Percentiles rank a stretch among this genome's conserved stretches.
These are phyloP conservation scores for Osmerus mordax DNA, from an alignment of 2,113 vertebrate genomes.

Conservation along the genomic window DNA sequence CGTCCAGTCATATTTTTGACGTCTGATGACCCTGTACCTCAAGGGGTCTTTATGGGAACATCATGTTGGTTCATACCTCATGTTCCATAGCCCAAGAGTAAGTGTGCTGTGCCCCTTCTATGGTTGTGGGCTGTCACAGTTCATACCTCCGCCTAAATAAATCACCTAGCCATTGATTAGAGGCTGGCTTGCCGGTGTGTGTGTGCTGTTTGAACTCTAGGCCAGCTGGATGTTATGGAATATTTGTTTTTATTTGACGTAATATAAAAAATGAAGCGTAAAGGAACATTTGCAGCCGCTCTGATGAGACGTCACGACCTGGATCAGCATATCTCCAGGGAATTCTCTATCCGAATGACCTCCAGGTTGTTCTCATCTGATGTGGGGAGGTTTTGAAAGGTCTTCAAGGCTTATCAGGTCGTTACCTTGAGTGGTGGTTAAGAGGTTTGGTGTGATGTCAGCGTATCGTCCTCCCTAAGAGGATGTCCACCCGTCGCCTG, in stretches of 20 bases:
- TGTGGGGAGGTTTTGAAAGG: conserved; percentile 20
- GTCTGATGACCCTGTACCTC: conserved; percentile 62
- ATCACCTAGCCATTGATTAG: conserved; percentile 44
- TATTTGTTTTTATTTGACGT: conserved; percentile 13
- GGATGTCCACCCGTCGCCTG: not conserved
- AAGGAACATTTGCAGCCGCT: conserved; percentile 17
- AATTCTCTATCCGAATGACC: conserved; percentile 17
- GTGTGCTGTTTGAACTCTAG: conserved; percentile 37
- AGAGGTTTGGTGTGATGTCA: conserved; percentile 19
- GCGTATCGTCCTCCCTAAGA: conserved; percentile 21
- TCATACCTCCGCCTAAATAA: conserved; percentile 43
- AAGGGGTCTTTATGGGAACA: conserved; percentile 41
- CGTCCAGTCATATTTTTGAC: conserved; percentile 32
- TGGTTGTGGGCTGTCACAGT: conserved; percentile 34
- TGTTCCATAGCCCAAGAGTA: conserved; percentile 47
- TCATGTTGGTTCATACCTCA: conserved; percentile 5
- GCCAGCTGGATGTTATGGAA: conserved; percentile 9
- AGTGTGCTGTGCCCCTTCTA: conserved; percentile 19
- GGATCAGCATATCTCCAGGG: conserved; percentile 32
- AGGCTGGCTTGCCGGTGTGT: conserved; percentile 30
- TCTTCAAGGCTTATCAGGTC: conserved; percentile 32
- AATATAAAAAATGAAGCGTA: conserved; percentile 3
- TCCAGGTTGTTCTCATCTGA: not conserved
- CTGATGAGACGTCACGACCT: conserved; percentile 22
- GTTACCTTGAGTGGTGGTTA: conserved; percentile 31